Evolutionary conservation across 2,113 vertebrate species (phyloP), one percentile per base, ranked within the genome.

Genomic region (Echinops telfairi): DNA sequence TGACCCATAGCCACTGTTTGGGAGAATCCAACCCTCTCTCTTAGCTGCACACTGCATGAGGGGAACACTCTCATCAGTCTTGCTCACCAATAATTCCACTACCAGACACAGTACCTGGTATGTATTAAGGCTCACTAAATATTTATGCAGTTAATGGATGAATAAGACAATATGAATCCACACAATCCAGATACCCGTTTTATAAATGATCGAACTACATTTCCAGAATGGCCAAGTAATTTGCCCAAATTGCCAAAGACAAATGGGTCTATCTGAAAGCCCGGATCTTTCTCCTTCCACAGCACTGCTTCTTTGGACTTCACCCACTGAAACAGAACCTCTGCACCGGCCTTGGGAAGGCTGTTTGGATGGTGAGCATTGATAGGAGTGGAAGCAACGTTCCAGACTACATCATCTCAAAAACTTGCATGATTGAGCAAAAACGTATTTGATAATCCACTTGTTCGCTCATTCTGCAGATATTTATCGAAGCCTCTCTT

Each of bases 401-500:
- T 92, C n/a, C 70, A 20, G 47, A 77, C 40, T 89, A 60, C 60
- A 47, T 53, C 19, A 70, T 83, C 89, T 94, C 47, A 53, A 75
- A 68, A 89, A 86, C 3, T 53, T 75, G 19, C 38, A 80, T 66
- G 31, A 60, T 58, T 87, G 58, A 92, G 71, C 64, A 83, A 58
- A 31, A 82, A 73, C 85, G 77, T 88, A 73, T 88, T 81, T 93
- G 58, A 31, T 86, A 82, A 81, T 40, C 12, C 43, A 66, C 23
- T 43, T 75, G 33, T 85, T 88, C 58, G 33, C 75, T 64, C 71
- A 47, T 31, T 78, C 76, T 33, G 47, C 15, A 43, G 15, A 57
- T 43, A 58, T 64, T 92, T 87, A 9, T 20, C 20, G 23, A 89
- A 79, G n/a, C 17, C 71, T 9, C 20, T 31, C 66, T 16, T 38